A percentile compares a stretch with the other conserved stretches of the same genome.
phyloP scores from a whole-genome alignment of 2,888 invertebrate genomes.

The Eupithecia vulgata region DNA sequence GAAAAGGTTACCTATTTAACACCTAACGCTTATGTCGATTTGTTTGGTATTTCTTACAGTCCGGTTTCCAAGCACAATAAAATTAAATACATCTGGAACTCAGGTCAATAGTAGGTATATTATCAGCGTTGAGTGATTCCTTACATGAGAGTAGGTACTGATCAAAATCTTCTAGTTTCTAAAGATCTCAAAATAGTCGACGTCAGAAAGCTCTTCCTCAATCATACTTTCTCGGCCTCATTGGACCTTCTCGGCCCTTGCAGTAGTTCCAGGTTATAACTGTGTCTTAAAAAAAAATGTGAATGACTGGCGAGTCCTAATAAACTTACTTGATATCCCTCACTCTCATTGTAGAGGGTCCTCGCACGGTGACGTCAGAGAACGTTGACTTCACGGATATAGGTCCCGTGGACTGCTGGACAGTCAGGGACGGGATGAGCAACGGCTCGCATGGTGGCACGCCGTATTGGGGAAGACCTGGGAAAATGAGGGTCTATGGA shows the following conservation, averaged over 20 bases:
- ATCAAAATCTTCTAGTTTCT: background rate
- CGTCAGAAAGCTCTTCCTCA: background rate
- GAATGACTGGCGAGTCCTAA: no score
- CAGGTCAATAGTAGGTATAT: background rate
- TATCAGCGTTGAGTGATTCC: background rate
- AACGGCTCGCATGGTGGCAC: slow-evolving; percentile 88
- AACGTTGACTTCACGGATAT: slow-evolving; percentile 85
- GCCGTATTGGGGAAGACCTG: slow-evolving; percentile 85
- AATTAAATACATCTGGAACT: background rate
- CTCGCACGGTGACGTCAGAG: slow-evolving; percentile 84
- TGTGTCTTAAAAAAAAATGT: no score
- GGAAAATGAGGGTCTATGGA: background rate
- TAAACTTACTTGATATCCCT: slow-evolving; percentile 84
- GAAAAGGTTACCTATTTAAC: slow-evolving; percentile 29
- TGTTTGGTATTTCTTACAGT: background rate
- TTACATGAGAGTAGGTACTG: background rate
- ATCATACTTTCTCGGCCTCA: background rate
- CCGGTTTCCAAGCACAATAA: background rate
- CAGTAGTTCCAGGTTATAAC: background rate
- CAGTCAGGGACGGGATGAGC: slow-evolving; percentile 83
- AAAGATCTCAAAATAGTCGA: background rate
- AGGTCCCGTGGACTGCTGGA: slow-evolving; percentile 85
- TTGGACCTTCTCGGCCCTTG: no score
- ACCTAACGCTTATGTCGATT: background rate
- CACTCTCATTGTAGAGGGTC: slow-evolving; percentile 85